Evolutionary conservation across 2,113 vertebrate genomes (phyloP), one percentile per base, ranked within the genome.

Genomic region (western clawed frog (Xenopus tropicalis)): DNA sequence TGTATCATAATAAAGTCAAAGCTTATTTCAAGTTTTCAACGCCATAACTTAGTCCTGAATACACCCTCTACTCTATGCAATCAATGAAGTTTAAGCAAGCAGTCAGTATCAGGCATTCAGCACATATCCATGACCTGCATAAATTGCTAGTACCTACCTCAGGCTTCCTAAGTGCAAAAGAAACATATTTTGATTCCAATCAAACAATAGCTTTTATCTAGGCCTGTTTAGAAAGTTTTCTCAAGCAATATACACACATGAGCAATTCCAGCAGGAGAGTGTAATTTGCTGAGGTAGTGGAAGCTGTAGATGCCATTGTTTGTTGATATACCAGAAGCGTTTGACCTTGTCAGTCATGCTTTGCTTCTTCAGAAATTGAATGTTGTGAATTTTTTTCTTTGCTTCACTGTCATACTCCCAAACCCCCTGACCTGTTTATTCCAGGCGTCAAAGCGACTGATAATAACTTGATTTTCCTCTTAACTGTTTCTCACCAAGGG

Each of bases 401-500:
- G 72, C 80, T 78, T 76, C 46, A 57, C 71, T 76, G 24, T 56
- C 62, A 63, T 46, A 70, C 72, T 72, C 61, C 16, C 61, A 14
- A 76, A 76, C 74, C 79, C 79, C 61, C 46, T 82, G 72, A 79
- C 66, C 66, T 64, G 70, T 71, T 72, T 72, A 62, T 65, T 66
- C 58, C 64, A 72, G 57, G 61, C 16, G 11, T 56, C 64, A 78
- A 78, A 74, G 68, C 58, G 20, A 71, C 58, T 58, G 69, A 20
- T 19, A 23, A 74, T 79, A 71, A 80, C 59, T 75, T 20, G 76
- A 72, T 73, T 78, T 76, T 24, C 14, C 66, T 63, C 25, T 76
- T 74, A 78, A 75, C 57, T 54, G 69, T 56, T 66, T 61, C 11
- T 25, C 46, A 24, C 66, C 57, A 24, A 22, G 11, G 57, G 4